Evolutionary conservation across 2,888 invertebrate genomes (phyloP), one percentile per base, ranked within the genome.

Genomic region (Apamea crenata): DNA sequence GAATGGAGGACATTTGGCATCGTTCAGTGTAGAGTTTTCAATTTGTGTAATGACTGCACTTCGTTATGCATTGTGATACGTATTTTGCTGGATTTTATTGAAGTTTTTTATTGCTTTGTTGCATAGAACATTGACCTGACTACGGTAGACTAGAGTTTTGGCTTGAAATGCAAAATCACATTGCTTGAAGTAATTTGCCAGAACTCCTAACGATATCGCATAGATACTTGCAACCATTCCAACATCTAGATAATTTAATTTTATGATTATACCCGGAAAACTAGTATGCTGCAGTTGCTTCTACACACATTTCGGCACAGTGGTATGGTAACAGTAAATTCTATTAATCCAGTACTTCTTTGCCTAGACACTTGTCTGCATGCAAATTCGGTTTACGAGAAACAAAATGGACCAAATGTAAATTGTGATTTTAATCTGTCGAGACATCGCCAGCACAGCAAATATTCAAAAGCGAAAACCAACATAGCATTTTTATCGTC

Each of bases 401-500:
- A 78, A 81, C 85, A 78, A 80, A 81, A 87, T 88, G 77, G 78
- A 78, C 63, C 61, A 77, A 86, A 77, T 74, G 76, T 72, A 87
- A 86, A 80, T 84, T 68, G 72, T 40, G 88, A 88, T 88, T 87
- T 87, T 87, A 87, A 87, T 87, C 82, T 89, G 75, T 77, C 59
- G 65, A 88, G 81, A 86, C 78, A 81, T 86, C 74, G 72, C 74
- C 50, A 32, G 74, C 74, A 71, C 78, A 86, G 83, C 86, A 83
- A 82, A 89, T 87, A 89, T 88, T 87, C 83, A 81, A 84, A 81
- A 69, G 72, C 81, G 67, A 84, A 87, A 78, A 81, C 79, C 79
- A 82, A 87, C 86, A 87, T 74, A 85, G 85, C 82, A 82, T 84
- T 87, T 88, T 86, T 83, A 88, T 86, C 80, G 80, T 83, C 85